phyloP scores from a whole-genome alignment of 2,888 invertebrate genomes.

The Melanchra persicariae region DNA sequence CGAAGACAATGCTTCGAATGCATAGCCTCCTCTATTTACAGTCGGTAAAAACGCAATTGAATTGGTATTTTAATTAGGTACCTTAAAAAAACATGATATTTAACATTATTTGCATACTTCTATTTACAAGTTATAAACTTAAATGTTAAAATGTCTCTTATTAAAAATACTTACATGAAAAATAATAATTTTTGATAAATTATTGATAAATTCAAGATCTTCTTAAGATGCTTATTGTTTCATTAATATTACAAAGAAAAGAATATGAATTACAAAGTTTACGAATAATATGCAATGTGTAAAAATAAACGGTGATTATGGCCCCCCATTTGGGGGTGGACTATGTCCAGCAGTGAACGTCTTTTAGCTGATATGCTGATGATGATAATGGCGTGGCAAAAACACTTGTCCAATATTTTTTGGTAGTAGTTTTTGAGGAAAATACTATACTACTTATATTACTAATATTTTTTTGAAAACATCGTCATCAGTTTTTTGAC shows the following conservation, averaged over 20 bases:
- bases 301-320: no score
- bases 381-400: no score
- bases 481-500: background rate
- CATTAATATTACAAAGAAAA: background rate
- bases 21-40: background rate
- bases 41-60: background rate
- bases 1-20: no score
- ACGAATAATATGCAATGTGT: no score
- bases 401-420: no score
- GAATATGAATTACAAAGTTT: no score
- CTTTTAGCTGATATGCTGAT: no score
- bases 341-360: no score
- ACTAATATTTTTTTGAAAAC: no score
- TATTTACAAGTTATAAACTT: conserved; percentile 8
- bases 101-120: background rate
- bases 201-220: background rate
- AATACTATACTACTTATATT: no score
- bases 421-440: no score
- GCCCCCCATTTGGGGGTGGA: no score
- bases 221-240: background rate
- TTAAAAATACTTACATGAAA: background rate
- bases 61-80: background rate
- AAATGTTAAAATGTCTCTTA: background rate
- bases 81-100: background rate
- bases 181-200: background rate